phyloP scores from a whole-genome alignment of 2,113 vertebrate species.

The Amazona vittata region DNA sequence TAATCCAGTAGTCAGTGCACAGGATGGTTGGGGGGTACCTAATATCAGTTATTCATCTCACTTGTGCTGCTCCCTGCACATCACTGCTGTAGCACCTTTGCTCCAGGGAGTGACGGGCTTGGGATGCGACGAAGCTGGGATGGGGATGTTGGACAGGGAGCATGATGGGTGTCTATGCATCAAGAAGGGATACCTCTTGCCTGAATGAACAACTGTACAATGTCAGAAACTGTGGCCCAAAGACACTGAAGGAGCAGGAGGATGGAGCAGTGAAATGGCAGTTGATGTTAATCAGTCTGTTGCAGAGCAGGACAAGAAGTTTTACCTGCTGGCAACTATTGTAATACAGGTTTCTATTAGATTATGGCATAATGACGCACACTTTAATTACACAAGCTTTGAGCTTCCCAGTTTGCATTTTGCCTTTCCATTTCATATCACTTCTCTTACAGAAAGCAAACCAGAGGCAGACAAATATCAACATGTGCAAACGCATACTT shows the following conservation, averaged over 20 bases:
- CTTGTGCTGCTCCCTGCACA: fast-evolving
- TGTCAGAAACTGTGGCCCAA: background rate
- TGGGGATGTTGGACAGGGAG: background rate
- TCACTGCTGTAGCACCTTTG: fast-evolving
- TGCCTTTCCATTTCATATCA: background rate
- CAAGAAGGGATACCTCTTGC: fast-evolving
- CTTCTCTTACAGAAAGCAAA: background rate
- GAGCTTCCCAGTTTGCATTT: background rate
- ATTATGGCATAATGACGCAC: background rate
- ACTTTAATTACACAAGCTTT: background rate
- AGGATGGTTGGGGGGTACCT: background rate
- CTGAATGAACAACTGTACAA: background rate
- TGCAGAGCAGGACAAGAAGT: background rate
- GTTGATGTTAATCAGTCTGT: background rate
- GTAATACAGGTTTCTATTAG: background rate
- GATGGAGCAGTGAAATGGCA: background rate
- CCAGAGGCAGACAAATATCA: background rate
- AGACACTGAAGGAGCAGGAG: background rate
- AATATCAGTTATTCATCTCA: fast-evolving
- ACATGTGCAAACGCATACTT: background rate
- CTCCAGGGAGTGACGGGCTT: background rate
- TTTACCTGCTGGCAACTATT: background rate
- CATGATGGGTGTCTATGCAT: fast-evolving
- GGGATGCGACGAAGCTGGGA: background rate
- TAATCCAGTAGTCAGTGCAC: too few species aligned